Percentiles rank a stretch among this genome's conserved stretches.
These are phyloP conservation scores for Rhagoletis pomonella DNA, from an alignment of 1,140 invertebrate genomes.

Conservation along the genomic window DNA sequence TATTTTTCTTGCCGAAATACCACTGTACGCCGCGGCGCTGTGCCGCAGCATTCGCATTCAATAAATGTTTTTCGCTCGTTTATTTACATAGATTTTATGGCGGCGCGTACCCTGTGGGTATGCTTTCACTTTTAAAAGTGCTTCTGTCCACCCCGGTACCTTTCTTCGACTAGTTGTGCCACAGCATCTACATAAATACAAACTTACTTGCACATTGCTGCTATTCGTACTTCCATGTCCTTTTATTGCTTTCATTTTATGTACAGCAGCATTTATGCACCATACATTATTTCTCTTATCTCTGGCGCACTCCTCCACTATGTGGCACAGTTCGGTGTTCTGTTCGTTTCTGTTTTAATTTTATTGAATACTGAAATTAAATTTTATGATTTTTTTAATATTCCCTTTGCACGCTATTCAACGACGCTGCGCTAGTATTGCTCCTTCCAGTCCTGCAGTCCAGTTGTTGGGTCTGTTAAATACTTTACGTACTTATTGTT, in stretches of 20 bases:
- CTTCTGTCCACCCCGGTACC: not conserved
- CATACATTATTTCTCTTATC: conserved; percentile 37
- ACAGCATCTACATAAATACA: not conserved
- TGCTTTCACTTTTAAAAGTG: conserved; percentile 19
- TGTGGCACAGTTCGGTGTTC: not conserved
- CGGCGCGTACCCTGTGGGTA: conserved; percentile 7
- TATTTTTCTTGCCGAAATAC: too few relatives aligned
- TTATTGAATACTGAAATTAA: conserved; percentile 51
- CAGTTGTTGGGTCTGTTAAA: not conserved
- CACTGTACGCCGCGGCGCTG: too few relatives aligned
- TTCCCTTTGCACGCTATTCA: conserved; percentile 10
- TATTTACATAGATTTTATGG: not conserved
- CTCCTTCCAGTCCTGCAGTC: not conserved
- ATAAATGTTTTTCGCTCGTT: not conserved
- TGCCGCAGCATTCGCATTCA: conserved; percentile 4
- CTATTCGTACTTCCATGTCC: not conserved
- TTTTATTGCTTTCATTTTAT: not conserved
- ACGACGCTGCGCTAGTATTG: not conserved
- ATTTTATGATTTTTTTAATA: conserved; percentile 17
- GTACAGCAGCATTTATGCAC: conserved; percentile 9
- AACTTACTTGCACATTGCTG: not conserved
- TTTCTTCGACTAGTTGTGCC: not conserved
- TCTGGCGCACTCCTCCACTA: not conserved
- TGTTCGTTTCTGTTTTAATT: not conserved
- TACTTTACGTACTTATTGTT: not conserved